These are phyloP conservation scores for Pseudorasbora parva DNA, from an alignment of 2,113 vertebrate genomes.

Conservation along the genomic window DNA sequence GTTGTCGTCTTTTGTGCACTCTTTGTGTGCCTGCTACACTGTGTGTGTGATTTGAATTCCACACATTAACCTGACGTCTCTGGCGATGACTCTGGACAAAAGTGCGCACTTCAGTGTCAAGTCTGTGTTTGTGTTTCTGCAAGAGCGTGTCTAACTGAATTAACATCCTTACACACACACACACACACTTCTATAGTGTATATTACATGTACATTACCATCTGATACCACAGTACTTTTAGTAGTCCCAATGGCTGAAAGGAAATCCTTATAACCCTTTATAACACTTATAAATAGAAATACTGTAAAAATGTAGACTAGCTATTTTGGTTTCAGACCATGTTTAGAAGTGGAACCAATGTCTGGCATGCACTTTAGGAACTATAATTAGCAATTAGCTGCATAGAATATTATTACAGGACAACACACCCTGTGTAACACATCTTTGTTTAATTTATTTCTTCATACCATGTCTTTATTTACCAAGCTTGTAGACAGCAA, in stretches of 20 bases:
- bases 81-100: slow-evolving; percentile 38
- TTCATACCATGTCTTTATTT: background rate
- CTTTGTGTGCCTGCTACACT: background rate
- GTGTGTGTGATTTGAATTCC: slow-evolving; percentile 47
- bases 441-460: slow-evolving; percentile 9
- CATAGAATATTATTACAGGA: background rate
- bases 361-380: background rate
- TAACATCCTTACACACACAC: slow-evolving; percentile 4
- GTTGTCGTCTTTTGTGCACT: background rate
- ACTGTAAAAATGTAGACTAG: background rate
- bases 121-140: slow-evolving; percentile 47
- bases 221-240: background rate
- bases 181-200: too few species aligned
- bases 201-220: background rate
- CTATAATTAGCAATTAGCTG: background rate
- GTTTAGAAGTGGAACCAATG: background rate
- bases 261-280: background rate
- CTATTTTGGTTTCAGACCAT: background rate
- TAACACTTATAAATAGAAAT: background rate
- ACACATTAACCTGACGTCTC: slow-evolving; percentile 40
- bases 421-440: slow-evolving; percentile 6
- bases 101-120: slow-evolving; percentile 22
- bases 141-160: background rate
- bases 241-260: background rate
- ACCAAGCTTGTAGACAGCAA: slow-evolving; percentile 17